Percentiles rank a stretch among this genome's conserved stretches.
Evolutionary conservation across 1,140 invertebrate species (phyloP).

Genomic region (Nylanderia fulva): DNA sequence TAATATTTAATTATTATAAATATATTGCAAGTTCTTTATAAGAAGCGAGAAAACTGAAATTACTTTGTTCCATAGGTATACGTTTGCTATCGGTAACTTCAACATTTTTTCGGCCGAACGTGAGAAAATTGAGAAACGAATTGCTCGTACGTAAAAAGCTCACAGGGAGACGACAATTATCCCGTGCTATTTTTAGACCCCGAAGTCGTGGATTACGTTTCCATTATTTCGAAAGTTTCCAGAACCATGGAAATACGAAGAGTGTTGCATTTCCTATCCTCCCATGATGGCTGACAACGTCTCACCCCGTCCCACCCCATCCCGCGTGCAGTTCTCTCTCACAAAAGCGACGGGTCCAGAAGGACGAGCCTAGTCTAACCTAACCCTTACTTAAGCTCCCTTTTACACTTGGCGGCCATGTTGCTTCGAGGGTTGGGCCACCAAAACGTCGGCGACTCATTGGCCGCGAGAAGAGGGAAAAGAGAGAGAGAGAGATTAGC

Average conservation of each 20-base stretch:
- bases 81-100: background rate
- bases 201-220: conserved; percentile 50
- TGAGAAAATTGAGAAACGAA: conserved; percentile 21
- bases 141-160: conserved; percentile 41
- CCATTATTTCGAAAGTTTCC: conserved; percentile 66
- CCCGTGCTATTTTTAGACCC: conserved; percentile 44
- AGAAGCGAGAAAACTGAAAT: background rate
- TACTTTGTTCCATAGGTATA: conserved; percentile 9
- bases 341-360: conserved; percentile 73
- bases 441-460: conserved; percentile 83
- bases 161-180: background rate
- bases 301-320: conserved; percentile 68
- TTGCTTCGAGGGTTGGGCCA: conserved; percentile 84
- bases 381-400: conserved; percentile 82
- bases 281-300: conserved; percentile 83
- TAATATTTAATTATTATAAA: background rate
- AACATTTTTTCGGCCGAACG: background rate
- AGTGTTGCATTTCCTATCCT: conserved; percentile 77
- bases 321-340: conserved; percentile 42
- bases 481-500: conserved; percentile 51
- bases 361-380: conserved; percentile 78
- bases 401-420: conserved; percentile 83
- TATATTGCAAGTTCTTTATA: background rate
- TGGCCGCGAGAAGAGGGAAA: conserved; percentile 75
- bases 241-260: conserved; percentile 66